Base-by-base conservation (phyloP, 2,113 vertebrate genomes). In the Gallinago paraguaiae region DNA sequence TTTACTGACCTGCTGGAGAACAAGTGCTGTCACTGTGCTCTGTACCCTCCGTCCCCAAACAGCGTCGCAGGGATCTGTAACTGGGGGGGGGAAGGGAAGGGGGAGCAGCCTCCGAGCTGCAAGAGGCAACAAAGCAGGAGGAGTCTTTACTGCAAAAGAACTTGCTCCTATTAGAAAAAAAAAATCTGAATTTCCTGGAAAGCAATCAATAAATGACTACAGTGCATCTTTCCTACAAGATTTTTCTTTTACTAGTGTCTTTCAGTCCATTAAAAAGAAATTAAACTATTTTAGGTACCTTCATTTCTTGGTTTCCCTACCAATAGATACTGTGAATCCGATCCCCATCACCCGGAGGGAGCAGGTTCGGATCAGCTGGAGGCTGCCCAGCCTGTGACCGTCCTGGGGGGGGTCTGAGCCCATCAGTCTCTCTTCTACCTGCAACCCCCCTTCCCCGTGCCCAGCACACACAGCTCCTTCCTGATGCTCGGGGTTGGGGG, bases 201-300 rank as follows among this genome's bases (percentile, higher is more conserved):
- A 96, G 84, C 91, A 86, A 97, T 97, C 93, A 97, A 98, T 97
- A 97, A 98, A 98, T 95, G 7, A 91, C 93, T 92, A 93, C 95
- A 96, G 96, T 95, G 95, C 96, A 96, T 86, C 87, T 96, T 91
- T 96, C 93, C 81, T 93, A 90, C 60, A 92, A 85, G 77, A 81
- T 92, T 83, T 86, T 83, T 89, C 84, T 85, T 93, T 95, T 82
- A 80, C 78, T 93, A 85, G 85, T 94, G 92, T 96, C 93, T 97
- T 96, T 94, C 78, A 85, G 81, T 96, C 86, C 92, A 94, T 95
- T 97, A 96, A 96, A 94, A 86, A 64, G 17, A 20, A 41, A 30
- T 96, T 74, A 83, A 95, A 93, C 78, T 82, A 45, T 56, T 71
- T 17, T 51, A 82, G 93, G 74, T 33, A 48, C 43, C 39, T 83